Base-by-base conservation (phyloP, 2,797 vertebrate genomes). In the Cynodonichthys magdalenae region DNA sequence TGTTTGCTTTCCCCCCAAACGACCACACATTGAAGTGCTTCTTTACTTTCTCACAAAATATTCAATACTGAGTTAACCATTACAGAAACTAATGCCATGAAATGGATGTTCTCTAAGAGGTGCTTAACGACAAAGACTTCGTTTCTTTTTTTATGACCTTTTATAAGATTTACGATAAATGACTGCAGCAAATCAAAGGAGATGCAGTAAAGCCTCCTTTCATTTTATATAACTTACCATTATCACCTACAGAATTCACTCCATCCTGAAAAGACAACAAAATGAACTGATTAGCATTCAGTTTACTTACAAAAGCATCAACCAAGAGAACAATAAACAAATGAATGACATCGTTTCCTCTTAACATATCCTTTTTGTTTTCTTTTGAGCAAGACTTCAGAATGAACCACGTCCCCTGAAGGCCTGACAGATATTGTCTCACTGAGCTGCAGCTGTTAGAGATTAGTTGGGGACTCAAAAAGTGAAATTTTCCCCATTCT, bases 221-320 rank as follows among this genome's bases (percentile, higher is more conserved):
- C 19, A 47, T 7, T 10, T 4, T 9, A 12, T 17, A 50, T 29
- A 17, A 48, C 92, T 92, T 61, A 93, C 93, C 92, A 70, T 71
- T 64, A 63, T 74, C 82, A n/a, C 65, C 66, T 29, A 65, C 71
- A 65, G 78, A 69, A 53, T 66, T 74, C 27, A 92, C 88, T 69
- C 81, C 91, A 71, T 91, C 92, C 93, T 94, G 56, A 66, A 47
- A 66, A 66, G 74, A 65, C 64, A 56, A 54, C 53, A 45, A 1
- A 31, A 44, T 69, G 11, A 77, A 64, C 69, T 53, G 1, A 31
- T 59, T 0, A 72, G 50, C 17, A 19, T 36, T 59, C 1, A 46
- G 19, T 12, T 34, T 24, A 6, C 9, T 0, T 53, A 46, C 20
- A 39, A n/a, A n/a, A 8, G 9, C 18, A 54, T 2, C 9, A 34